phyloP scores from a whole-genome alignment of 2,113 vertebrate genomes.

The Setophaga coronata region DNA sequence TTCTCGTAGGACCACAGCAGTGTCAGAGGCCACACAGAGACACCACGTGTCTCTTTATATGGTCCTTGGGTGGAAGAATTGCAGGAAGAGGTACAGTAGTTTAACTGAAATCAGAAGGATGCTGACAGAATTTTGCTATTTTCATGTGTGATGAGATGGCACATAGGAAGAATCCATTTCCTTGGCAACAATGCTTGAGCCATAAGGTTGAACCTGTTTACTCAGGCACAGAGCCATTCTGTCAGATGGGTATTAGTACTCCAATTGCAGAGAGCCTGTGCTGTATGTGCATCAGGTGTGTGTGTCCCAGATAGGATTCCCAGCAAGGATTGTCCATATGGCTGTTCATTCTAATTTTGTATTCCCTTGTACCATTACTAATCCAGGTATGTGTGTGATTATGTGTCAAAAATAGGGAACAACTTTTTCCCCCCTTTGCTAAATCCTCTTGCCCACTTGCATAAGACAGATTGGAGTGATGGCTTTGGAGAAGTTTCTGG shows the following conservation, averaged over 20 bases:
- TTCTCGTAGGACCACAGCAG: neutral
- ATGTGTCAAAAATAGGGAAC: conserved; percentile 7
- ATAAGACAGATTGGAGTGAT: neutral
- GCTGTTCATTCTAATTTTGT: conserved; percentile 44
- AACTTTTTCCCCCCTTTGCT: neutral
- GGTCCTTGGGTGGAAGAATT: neutral
- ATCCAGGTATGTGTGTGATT: neutral
- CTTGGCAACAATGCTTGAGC: neutral
- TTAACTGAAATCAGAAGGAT: neutral
- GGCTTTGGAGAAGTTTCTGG: neutral
- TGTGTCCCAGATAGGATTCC: conserved; percentile 42
- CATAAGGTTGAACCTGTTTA: conserved; percentile 52
- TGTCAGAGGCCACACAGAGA: neutral
- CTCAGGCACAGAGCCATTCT: conserved; percentile 11
- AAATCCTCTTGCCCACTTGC: neutral
- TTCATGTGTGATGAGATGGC: neutral
- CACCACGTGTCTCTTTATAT: rapidly evolving
- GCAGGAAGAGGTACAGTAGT: neutral
- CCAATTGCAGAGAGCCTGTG: neutral
- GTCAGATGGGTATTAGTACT: conserved; percentile 45
- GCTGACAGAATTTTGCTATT: neutral
- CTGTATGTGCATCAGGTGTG: neutral
- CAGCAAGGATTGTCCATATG: conserved; percentile 39
- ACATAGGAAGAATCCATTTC: neutral
- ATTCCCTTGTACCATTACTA: neutral